These are phyloP conservation scores for Sitta europaea DNA, from an alignment of 2,113 vertebrate species.

Conservation along the genomic window DNA sequence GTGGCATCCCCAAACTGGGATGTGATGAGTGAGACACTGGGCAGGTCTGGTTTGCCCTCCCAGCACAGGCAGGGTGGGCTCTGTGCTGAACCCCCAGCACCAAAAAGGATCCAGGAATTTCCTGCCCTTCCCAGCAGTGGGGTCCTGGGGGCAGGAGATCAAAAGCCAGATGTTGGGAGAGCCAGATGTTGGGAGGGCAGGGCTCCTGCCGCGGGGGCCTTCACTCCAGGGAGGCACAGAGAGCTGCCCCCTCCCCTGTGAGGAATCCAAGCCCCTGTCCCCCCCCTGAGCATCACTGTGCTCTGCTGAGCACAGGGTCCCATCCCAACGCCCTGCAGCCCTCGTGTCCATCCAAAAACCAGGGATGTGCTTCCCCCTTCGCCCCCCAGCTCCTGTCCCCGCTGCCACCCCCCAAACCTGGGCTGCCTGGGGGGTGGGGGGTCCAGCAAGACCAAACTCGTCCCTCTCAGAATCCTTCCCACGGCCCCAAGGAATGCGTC, in stretches of 20 bases:
- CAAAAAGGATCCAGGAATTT: neutral
- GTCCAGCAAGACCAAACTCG: fast-evolving
- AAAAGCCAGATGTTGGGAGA: too few relatives aligned
- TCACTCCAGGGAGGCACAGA: neutral
- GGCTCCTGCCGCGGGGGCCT: neutral
- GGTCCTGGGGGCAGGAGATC: fast-evolving
- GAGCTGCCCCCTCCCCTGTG: neutral
- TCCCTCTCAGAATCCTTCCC: neutral
- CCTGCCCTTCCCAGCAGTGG: fast-evolving
- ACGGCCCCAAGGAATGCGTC: neutral
- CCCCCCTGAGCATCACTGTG: fast-evolving
- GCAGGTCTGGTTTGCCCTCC: neutral
- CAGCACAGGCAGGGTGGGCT: neutral
- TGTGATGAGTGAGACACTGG: fast-evolving
- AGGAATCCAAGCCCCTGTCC: neutral
- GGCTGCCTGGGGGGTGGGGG: neutral
- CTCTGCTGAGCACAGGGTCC: too few relatives aligned
- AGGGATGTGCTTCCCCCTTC: fast-evolving
- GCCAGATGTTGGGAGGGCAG: neutral
- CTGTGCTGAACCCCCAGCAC: neutral
- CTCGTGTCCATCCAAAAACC: neutral
- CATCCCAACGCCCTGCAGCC: fast-evolving
- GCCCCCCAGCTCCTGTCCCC: neutral
- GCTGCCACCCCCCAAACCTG: neutral
- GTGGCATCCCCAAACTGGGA: neutral